phyloP scores from a whole-genome alignment of 2,113 vertebrate genomes.

The Dermatemys mawii region DNA sequence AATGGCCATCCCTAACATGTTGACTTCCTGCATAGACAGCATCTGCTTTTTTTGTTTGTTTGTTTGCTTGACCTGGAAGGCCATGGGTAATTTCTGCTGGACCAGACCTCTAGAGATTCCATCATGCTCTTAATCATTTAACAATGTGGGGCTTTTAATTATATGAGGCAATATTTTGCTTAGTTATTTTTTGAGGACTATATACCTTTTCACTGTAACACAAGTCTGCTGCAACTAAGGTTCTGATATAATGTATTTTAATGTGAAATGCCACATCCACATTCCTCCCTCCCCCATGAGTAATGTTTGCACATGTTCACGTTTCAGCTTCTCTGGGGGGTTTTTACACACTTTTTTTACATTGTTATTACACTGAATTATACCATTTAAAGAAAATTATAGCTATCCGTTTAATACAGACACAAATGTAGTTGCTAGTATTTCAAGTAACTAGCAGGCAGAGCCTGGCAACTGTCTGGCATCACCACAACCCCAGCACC shows the following conservation, averaged over 20 bases:
- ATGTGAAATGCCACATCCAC: neutral
- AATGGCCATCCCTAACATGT: neutral
- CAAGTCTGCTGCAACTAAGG: neutral
- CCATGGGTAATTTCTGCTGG: neutral
- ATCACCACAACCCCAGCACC: too few species aligned
- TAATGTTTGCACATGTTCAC: neutral
- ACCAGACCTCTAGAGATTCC: neutral
- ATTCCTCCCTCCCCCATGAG: neutral
- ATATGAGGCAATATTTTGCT: neutral
- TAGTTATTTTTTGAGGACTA: neutral
- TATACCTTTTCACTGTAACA: neutral
- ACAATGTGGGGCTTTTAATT: neutral
- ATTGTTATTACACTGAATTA: neutral
- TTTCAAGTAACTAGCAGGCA: too few species aligned
- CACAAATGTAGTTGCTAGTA: too few species aligned
- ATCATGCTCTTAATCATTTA: neutral
- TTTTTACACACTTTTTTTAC: too few species aligned
- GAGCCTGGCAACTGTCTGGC: too few species aligned
- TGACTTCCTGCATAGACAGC: neutral
- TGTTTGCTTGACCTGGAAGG: neutral
- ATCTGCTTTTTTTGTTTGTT: neutral
- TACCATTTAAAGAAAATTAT: neutral
- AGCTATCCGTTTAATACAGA: neutral
- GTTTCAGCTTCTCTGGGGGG: neutral
- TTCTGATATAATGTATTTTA: neutral